Evolutionary conservation across 2,113 vertebrate genomes (phyloP).

Genomic region (cat (Felis catus)): F.catus_Fca126_mat1.0 CM031419.1:38960501-38961000

Average conservation of each 20-base stretch:
- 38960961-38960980: constrained; percentile 34
- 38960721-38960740: background rate
- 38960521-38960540: background rate
- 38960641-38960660: background rate
- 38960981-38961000: constrained; percentile 51
- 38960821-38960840: background rate
- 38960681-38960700: background rate
- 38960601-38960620: background rate
- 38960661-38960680: background rate
- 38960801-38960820: background rate
- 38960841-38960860: constrained; percentile 34
- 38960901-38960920: background rate
- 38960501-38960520: background rate
- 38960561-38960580: background rate
- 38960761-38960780: background rate
- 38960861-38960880: background rate
- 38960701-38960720: background rate
- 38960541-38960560: background rate
- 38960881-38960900: constrained; percentile 31
- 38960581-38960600: background rate
- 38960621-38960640: background rate
- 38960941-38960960: background rate
- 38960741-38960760: background rate
- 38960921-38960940: constrained; percentile 25
- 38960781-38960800: background rate